Conservation (phyloP, 2,888 invertebrate species). For the Megastigmus dorsalis region DNA sequence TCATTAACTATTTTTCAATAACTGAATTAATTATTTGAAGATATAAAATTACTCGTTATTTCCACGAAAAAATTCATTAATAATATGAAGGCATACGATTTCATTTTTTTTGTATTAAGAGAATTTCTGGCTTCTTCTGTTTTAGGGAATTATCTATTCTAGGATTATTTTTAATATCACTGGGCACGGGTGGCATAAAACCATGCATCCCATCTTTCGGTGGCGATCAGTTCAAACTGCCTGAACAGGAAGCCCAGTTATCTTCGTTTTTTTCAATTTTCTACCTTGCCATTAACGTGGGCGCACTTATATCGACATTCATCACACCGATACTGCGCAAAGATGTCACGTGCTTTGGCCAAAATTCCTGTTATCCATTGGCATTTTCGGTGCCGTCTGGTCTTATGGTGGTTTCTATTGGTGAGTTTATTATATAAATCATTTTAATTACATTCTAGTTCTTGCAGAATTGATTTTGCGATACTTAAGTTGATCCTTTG, state of each 20-base stretch:
- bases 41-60: neutral
- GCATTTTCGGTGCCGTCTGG: constrained; percentile 94
- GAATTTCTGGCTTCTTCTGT: neutral
- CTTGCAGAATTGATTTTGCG: neutral
- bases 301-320: constrained; percentile 91
- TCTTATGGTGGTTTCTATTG: constrained; percentile 87
- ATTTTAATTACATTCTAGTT: neutral
- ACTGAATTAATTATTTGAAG: neutral
- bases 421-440: constrained; percentile 75
- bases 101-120: no score
- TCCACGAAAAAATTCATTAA: neutral
- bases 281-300: constrained; percentile 95
- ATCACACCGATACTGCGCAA: constrained; percentile 91
- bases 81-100: neutral
- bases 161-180: constrained; percentile 84
- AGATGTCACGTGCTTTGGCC: constrained; percentile 85
- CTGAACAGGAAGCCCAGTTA: constrained; percentile 86
- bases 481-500: neutral
- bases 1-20: neutral
- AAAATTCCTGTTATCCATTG: constrained; percentile 85
- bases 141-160: constrained; percentile 78
- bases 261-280: constrained; percentile 94
- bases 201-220: constrained; percentile 97
- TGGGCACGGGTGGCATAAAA: constrained; percentile 96
- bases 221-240: constrained; percentile 92